A percentile compares a stretch with the other conserved stretches of the same genome.
Evolutionary conservation across 2,113 vertebrate species (phyloP).

Genomic region (Miniopterus natalensis): DNA sequence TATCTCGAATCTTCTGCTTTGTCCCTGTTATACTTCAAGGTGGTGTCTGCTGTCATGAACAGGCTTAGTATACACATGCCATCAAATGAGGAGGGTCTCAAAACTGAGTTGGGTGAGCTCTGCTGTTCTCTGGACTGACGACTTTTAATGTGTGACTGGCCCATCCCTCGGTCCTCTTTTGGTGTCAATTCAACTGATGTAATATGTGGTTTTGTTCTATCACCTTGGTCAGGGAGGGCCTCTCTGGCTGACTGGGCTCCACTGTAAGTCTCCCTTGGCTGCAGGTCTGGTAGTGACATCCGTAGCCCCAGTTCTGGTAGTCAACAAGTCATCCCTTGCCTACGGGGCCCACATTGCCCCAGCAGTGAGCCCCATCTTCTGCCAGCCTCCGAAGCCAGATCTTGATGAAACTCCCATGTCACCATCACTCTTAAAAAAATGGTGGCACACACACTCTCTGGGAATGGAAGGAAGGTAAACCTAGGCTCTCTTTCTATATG

Average conservation of each 20-base stretch:
- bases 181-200: not conserved
- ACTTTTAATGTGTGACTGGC: not conserved
- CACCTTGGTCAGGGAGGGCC: fast-evolving
- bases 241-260: not conserved
- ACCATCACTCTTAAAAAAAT: not conserved
- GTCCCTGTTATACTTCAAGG: not conserved
- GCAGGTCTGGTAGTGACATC: fast-evolving
- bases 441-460: fast-evolving
- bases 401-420: not conserved
- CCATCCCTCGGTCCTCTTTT: not conserved
- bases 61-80: fast-evolving
- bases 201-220: not conserved
- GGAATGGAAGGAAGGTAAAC: not conserved
- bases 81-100: not conserved
- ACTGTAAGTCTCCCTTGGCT: fast-evolving
- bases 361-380: fast-evolving
- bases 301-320: fast-evolving
- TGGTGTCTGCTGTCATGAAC: not conserved
- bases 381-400: not conserved
- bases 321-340: not conserved
- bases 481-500: not conserved
- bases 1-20: not conserved
- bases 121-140: not conserved
- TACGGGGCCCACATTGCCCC: not conserved
- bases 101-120: not conserved